Evolutionary conservation across 1,140 invertebrate species (phyloP), one percentile per base, ranked within the genome.

Genomic region (Pomacea maculata): DNA sequence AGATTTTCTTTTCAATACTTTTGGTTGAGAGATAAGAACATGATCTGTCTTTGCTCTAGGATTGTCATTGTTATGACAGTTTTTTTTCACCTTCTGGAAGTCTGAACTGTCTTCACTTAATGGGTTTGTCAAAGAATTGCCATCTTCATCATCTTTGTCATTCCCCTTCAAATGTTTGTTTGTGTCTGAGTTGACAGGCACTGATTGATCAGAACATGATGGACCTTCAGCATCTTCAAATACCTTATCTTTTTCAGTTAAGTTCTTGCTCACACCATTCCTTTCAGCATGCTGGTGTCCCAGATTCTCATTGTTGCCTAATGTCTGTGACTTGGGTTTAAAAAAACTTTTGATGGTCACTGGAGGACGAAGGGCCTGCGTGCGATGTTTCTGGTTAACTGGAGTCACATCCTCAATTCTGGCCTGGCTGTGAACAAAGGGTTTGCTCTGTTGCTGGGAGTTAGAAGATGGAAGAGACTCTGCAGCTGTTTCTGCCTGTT

Each of bases 301-400:
- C 54, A 45, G 21, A n/a, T 29, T 67, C 73, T 79, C 29, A 17
- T 54, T n/a, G 12, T 29, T 7, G 63, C 34, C 34, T 54, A n/a
- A 12, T 45, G 63, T 14, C 55, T 55, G 52, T 74, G 34, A 21
- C 57, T 81, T 64, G 3, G 88, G 80, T 85, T 89, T 89, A 79
- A 90, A 90, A 80, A 89, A 90, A 54, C 81, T 87, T 79, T 85
- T 87, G 19, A 90, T 87, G 12, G 88, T 90, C 5, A 89, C 82
- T 45, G 88, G 88, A 25, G 89, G 89, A 65, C 80, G 84, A 14
- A 87, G 61, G n/a, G 88, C 89, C 57, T 86, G 86, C 55, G 77
- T 65, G 29, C 83, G 75, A 77, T 82, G 87, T 81, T 87, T 89
- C 12, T 75, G 68, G 54, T 84, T 84, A 15, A 90, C 87, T 34